Base-by-base conservation (phyloP, 2,888 invertebrate genomes). In the Stratiomys singularior region DNA sequence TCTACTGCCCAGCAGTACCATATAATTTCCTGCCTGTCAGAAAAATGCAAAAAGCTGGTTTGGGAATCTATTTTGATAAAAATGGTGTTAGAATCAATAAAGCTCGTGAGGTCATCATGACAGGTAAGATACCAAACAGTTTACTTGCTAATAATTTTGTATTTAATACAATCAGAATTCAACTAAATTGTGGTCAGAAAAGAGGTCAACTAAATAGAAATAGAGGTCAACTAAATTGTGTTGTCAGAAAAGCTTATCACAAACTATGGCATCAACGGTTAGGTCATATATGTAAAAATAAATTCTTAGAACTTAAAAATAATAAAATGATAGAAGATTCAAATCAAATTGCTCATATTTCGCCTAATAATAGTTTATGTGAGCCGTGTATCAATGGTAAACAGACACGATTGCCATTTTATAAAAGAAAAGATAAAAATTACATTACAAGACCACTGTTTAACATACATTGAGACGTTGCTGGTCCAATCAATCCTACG, bases 331-430 rank as follows among this genome's bases (percentile, higher is more conserved):
- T 60, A 5, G n/a, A 60, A 5, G 60, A 60, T 25, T 3, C 23
- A 60, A 23, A 21, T 21, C 60, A 60, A 13, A 60, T 60, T 13
- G 23, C 7, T 74, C 60, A 25, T 23, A 23, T 60, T 9, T 4
- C 13, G 23, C 23, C 60, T 2, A 60, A 23, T 21, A 13, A 60
- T 60, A 13, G 1, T 3, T 80, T 83, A 74, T 86, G 84, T 81
- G 85, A 85, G 78, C 80, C 84, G 15, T 86, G 85, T 81, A 81
- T 84, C 77, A 79, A 83, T 79, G 84, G 84, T 21, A 85, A 86
- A 81, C 84, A 85, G 81, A 79, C 81, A 9, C 82, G 84, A 80
- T 77, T 83, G n/a, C 83, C 84, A 30, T 86, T 86, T 82, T 80
- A 82, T 58, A 77, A 82, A 83, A 80, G 79, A 77, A 82, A 81